Evolutionary conservation across 2,113 vertebrate species (phyloP), one percentile per base, ranked within the genome.

Genomic region (Thamnaconus septentrionalis): DNA sequence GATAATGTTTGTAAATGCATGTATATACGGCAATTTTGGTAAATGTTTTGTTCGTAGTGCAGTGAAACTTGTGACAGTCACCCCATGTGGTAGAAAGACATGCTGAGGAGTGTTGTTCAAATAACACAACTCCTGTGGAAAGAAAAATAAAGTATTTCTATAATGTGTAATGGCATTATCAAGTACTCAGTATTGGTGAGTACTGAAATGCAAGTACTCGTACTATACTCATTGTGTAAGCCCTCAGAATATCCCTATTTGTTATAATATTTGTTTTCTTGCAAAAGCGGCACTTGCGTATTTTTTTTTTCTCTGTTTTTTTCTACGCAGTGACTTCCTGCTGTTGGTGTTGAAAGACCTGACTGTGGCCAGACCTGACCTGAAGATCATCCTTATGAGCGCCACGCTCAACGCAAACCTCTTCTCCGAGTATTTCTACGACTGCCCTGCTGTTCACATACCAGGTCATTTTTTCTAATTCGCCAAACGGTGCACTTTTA

Each of bases 341-440:
- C 89, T 99, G 68, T 88, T 99, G 79, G 93, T 99, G 66, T 88
- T 99, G 73, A 98, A 96, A 88, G 95, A 97, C 80, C 89, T 99
- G 50, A 91, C 96, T 59, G 40, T 81, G 31, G 92, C 95, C 91
- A 93, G 95, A 71, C 91, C 90, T 31, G 93, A 94, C 75, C 90
- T 99, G 59, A 95, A 93, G 82, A 86, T 99, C 66, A 93, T 98
- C 60, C 86, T 99, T 3, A 99, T 99, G 97, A 99, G 97, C 69
- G 97, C 97, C 63, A 99, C 97, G 6, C 85, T 99, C 53, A 96
- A 99, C 31, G 94, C 96, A 46, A 92, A 94, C 65, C 94, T 98
- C 8, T 98, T 99, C 80, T 98, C 96, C 41, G 90, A 96, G 3
- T 99, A 98, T 83, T 98, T 97, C 79, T 82, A 89, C 76, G 88